Evolutionary conservation across 2,113 vertebrate genomes (phyloP).

Genomic region (Phaethon lepturus): DNA sequence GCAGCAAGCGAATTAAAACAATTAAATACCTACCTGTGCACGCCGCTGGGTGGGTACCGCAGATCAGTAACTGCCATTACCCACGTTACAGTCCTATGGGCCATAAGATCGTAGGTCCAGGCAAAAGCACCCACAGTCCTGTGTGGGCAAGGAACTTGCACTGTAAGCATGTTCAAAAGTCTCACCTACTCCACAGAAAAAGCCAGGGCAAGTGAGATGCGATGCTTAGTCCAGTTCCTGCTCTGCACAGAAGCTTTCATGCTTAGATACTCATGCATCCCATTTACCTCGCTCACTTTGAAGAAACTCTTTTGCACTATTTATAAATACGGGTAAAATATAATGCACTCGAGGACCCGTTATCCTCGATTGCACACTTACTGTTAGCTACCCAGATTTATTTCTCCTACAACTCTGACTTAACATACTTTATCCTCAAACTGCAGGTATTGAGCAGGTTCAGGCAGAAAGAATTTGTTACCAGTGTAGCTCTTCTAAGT

Average conservation of each 20-base stretch:
- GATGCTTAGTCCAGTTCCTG: neutral
- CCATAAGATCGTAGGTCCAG: neutral
- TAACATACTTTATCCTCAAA: neutral
- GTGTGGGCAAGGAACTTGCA: accelerated
- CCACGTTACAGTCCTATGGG: neutral
- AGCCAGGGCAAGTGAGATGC: neutral
- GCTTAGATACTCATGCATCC: neutral
- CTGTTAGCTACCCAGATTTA: neutral
- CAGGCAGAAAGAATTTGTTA: neutral
- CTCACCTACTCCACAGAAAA: too few relatives aligned
- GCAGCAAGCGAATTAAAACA: neutral
- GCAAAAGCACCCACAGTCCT: neutral
- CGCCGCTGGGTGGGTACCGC: accelerated
- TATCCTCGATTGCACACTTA: accelerated
- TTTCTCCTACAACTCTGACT: neutral
- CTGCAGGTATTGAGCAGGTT: neutral
- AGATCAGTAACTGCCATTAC: too few relatives aligned
- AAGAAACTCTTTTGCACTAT: neutral
- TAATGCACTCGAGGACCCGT: accelerated
- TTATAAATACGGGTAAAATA: neutral
- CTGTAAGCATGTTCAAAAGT: neutral
- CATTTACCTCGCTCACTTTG: too few relatives aligned
- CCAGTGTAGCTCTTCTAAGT: neutral
- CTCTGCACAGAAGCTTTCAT: neutral
- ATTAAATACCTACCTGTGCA: too few relatives aligned